A percentile compares a stretch with the other conserved stretches of the same genome.
These are phyloP conservation scores for Philantomba maxwellii DNA, from an alignment of 2,113 vertebrate genomes.

Conservation along the genomic window DNA sequence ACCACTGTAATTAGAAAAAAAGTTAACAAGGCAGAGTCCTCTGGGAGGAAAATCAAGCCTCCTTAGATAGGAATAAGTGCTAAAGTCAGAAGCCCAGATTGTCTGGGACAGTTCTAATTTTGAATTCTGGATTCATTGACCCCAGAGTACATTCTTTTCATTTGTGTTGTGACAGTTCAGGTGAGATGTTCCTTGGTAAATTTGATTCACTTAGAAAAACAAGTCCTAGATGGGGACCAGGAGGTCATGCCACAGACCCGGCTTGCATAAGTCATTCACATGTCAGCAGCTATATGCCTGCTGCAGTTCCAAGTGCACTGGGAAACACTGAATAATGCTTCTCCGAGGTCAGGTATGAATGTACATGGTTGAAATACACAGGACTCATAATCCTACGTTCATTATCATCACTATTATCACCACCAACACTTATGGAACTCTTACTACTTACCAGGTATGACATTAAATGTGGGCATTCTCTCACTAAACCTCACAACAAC, in stretches of 20 bases:
- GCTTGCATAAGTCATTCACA: background rate
- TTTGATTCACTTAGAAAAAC: background rate
- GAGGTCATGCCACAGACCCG: background rate
- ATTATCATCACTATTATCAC: no score
- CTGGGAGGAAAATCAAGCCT: background rate
- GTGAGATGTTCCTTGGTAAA: background rate
- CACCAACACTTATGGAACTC: background rate
- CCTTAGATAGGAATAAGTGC: background rate
- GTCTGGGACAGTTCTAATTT: background rate
- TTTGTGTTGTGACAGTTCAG: background rate
- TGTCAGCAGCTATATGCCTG: no score
- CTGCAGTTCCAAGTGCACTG: background rate
- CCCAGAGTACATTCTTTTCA: background rate
- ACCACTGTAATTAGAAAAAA: background rate
- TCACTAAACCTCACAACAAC: background rate
- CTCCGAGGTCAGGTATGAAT: background rate
- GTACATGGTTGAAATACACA: background rate
- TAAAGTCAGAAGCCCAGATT: background rate
- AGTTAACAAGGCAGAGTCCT: background rate
- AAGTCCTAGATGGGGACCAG: no score
- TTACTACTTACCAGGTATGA: background rate
- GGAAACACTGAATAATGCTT: background rate
- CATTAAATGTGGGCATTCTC: background rate
- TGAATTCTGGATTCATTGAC: background rate
- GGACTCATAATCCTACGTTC: background rate